These are phyloP conservation scores for Halcyon malimbica DNA, from an alignment of 2,113 vertebrate genomes.

Conservation along the genomic window DNA sequence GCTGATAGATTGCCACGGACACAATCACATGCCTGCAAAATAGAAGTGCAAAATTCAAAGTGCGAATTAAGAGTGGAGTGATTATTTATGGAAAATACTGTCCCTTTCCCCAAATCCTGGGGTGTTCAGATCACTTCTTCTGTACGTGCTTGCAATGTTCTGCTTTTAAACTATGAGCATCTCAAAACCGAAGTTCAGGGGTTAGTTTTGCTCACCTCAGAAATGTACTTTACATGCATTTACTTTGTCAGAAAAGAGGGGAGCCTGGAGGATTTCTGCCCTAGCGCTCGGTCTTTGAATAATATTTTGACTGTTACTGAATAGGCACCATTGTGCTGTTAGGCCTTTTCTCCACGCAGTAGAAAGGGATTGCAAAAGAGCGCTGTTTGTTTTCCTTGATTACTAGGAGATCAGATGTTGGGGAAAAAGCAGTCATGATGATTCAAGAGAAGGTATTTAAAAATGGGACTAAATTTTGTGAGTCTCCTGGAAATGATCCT, in stretches of 20 bases:
- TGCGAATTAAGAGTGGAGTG: neutral
- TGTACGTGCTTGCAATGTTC: neutral
- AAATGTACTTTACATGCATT: neutral
- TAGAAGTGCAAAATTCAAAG: neutral
- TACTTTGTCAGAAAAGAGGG: neutral
- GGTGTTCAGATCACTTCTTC: neutral
- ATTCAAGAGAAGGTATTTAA: slow-evolving; percentile 29
- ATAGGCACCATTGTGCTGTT: neutral
- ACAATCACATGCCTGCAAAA: neutral
- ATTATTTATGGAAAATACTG: neutral
- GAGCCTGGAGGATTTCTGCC: slow-evolving; percentile 19
- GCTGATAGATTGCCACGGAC: neutral
- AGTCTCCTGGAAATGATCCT: slow-evolving; percentile 32
- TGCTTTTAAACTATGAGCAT: neutral
- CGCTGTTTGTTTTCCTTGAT: slow-evolving; percentile 48
- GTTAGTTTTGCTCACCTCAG: neutral
- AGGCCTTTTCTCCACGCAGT: slow-evolving; percentile 8
- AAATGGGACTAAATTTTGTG: slow-evolving; percentile 32
- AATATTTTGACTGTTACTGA: slow-evolving; percentile 36
- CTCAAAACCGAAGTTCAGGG: neutral
- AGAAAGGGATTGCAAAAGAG: slow-evolving; percentile 28
- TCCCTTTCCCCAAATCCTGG: neutral
- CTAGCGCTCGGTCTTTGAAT: neutral
- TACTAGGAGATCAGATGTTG: slow-evolving; percentile 14
- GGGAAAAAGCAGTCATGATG: slow-evolving; percentile 37